A percentile compares a stretch with the other conserved stretches of the same genome.
phyloP scores from a whole-genome alignment of 2,888 invertebrate species.

The Matsumyia berberina region DNA sequence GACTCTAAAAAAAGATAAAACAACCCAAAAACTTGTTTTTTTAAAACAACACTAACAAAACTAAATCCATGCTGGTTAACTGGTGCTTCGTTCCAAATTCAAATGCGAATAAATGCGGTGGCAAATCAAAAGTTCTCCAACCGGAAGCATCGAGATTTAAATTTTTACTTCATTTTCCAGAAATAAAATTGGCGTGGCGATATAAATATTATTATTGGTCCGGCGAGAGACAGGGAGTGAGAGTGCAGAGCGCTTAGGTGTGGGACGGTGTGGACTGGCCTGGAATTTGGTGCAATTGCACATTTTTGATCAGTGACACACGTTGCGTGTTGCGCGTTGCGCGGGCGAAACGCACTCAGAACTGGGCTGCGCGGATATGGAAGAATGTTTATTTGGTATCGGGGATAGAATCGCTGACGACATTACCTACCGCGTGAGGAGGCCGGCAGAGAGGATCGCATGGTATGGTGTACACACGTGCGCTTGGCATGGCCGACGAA shows the following conservation, averaged over 20 bases:
- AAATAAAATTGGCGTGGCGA: constrained; percentile 38
- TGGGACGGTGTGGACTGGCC: constrained; percentile 2
- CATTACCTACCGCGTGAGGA: constrained; percentile 18
- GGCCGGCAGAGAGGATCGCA: constrained; percentile 14
- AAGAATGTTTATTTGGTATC: constrained; percentile 29
- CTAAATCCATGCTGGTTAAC: too few relatives aligned
- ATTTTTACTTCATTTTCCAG: constrained; percentile 41
- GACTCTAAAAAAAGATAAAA: not conserved
- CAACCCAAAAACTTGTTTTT: not conserved
- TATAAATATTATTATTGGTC: constrained; percentile 43
- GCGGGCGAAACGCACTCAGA: constrained; percentile 22
- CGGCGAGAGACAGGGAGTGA: not conserved
- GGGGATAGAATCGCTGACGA: constrained; percentile 31
- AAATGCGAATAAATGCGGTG: not conserved
- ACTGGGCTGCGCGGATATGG: constrained; percentile 17
- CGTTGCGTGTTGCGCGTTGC: not conserved
- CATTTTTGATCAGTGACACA: constrained; percentile 38
- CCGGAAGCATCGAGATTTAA: constrained; percentile 39
- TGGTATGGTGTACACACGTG: not conserved
- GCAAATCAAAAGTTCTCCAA: constrained; percentile 24
- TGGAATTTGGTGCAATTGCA: constrained; percentile 31
- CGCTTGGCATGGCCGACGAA: constrained; percentile 6
- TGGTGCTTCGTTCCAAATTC: not conserved
- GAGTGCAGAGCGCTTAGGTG: not conserved
- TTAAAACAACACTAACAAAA: not conserved